Evolutionary conservation across 2,888 invertebrate species (phyloP).

Genomic region (Nemotelus pantherinus): DNA sequence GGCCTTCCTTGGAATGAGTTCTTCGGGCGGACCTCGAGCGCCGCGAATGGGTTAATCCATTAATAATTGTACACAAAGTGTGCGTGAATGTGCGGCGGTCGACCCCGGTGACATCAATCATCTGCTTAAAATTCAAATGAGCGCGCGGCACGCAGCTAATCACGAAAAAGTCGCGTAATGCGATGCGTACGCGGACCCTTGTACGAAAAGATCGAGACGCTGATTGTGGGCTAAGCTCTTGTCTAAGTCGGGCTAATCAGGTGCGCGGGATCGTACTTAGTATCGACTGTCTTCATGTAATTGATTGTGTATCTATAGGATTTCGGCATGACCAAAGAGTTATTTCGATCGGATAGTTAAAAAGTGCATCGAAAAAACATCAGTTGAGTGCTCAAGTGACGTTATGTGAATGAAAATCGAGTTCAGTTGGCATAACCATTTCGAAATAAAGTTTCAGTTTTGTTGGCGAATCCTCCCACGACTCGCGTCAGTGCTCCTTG

Average conservation of each 20-base stretch:
- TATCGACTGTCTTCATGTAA: conserved; percentile 1
- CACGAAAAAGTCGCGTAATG: conserved; percentile 14
- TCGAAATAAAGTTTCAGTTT: too few species aligned
- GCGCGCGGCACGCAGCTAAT: conserved; percentile 29
- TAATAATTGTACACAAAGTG: conserved; percentile 14
- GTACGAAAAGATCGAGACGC: background rate
- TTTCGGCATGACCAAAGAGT: too few species aligned
- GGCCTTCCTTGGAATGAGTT: conserved; percentile 8
- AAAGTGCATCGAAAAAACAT: too few species aligned
- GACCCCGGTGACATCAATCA: conserved; percentile 36
- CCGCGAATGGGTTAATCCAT: conserved; percentile 35
- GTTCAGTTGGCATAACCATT: background rate
- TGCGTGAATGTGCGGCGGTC: conserved; percentile 20
- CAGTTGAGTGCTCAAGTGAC: background rate
- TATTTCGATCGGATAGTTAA: too few species aligned
- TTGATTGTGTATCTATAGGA: background rate
- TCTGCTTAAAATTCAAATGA: conserved; percentile 24
- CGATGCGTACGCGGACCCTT: conserved; percentile 9
- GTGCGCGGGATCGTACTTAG: background rate
- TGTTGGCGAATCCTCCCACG: too few species aligned
- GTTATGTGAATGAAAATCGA: background rate
- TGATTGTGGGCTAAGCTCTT: conserved; percentile 11
- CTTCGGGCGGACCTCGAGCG: background rate
- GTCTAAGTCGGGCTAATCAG: background rate
- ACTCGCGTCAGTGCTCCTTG: too few species aligned